Percentiles rank a stretch among this genome's conserved stretches.
phyloP scores from a whole-genome alignment of 2,888 invertebrate species.

The Orgyia antiqua region DNA sequence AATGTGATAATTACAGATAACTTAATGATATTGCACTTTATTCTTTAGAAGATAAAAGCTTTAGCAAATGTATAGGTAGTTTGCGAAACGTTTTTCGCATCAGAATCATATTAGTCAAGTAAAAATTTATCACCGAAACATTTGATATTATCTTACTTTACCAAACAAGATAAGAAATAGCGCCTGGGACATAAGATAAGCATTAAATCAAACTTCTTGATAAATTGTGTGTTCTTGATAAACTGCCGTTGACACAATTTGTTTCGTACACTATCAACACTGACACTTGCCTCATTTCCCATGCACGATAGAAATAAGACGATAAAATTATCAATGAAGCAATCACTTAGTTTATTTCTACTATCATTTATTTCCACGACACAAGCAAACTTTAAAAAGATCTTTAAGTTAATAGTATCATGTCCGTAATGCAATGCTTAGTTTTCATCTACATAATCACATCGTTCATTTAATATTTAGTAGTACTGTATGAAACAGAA shows the following conservation, averaged over 20 bases:
- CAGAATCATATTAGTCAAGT: conserved; percentile 31
- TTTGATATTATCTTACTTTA: conserved; percentile 58
- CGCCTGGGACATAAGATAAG: conserved; percentile 56
- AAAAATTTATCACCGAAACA: conserved; percentile 48
- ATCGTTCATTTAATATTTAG: too few species aligned
- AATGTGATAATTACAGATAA: too few species aligned
- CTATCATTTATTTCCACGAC: too few species aligned
- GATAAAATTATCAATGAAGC: neutral
- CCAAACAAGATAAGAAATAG: conserved; percentile 62
- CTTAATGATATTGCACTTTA: too few species aligned
- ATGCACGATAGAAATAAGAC: neutral
- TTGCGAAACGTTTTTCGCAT: conserved; percentile 27
- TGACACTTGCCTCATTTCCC: conserved; percentile 7
- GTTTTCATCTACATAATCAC: too few species aligned
- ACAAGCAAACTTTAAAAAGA: too few species aligned
- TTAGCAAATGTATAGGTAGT: too few species aligned
- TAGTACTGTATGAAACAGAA: too few species aligned
- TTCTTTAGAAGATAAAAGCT: too few species aligned
- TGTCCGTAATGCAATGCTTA: too few species aligned
- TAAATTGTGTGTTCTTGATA: conserved; percentile 41
- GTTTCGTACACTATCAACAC: conserved; percentile 22
- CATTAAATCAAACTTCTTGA: conserved; percentile 59
- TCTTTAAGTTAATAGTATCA: too few species aligned
- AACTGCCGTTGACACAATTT: conserved; percentile 59
- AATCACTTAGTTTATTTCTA: too few species aligned